Evolutionary conservation across 2,113 vertebrate genomes (phyloP).

Genomic region (Hippoglossus stenolepis): DNA sequence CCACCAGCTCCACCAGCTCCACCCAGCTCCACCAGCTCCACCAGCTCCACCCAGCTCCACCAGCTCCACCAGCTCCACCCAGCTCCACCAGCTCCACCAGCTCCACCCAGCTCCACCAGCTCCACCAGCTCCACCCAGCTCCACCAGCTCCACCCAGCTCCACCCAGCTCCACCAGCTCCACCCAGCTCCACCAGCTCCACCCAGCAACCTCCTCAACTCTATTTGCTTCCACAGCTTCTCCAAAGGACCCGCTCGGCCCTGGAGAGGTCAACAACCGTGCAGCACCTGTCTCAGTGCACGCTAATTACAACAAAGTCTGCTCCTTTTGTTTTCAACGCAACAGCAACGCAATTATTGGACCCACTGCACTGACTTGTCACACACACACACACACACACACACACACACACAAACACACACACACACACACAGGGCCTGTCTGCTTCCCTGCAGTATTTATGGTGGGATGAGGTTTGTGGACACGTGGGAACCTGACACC

Average conservation of each 20-base stretch:
- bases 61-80: too few relatives aligned
- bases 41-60: too few relatives aligned
- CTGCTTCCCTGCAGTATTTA: slow-evolving; percentile 74
- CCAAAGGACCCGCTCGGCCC: slow-evolving; percentile 68
- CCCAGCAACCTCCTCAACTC: slow-evolving; percentile 63
- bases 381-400: neutral
- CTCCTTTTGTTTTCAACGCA: slow-evolving; percentile 63
- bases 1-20: slow-evolving; percentile 42
- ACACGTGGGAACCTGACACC: slow-evolving; percentile 76
- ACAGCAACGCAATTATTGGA: slow-evolving; percentile 14
- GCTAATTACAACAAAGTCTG: slow-evolving; percentile 79
- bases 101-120: slow-evolving; percentile 44
- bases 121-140: too few relatives aligned
- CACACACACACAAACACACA: slow-evolving; percentile 14
- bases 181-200: slow-evolving; percentile 33
- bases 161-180: slow-evolving; percentile 41
- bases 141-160: slow-evolving; percentile 26
- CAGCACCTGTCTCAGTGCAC: slow-evolving; percentile 84
- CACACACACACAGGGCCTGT: slow-evolving; percentile 41
- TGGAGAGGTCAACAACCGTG: slow-evolving; percentile 80
- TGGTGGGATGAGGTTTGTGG: slow-evolving; percentile 65
- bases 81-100: slow-evolving; percentile 35
- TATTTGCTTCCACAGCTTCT: slow-evolving; percentile 87
- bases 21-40: slow-evolving; percentile 33
- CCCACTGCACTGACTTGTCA: neutral